phyloP scores from a whole-genome alignment of 2,113 vertebrate genomes.

The Camelus bactrianus region DNA sequence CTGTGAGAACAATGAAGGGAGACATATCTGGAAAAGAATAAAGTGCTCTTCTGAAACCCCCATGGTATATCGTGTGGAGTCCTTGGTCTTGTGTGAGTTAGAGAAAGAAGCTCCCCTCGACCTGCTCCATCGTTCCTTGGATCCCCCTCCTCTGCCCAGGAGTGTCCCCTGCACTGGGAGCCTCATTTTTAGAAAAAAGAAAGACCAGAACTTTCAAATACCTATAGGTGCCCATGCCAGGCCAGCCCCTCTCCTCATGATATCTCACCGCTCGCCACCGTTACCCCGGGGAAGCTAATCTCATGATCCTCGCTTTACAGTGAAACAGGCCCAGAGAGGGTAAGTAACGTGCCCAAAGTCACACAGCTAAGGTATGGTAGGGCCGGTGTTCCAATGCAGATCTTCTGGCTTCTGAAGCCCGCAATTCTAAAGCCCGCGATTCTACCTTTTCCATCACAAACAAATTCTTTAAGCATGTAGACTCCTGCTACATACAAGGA shows the following conservation, averaged over 20 bases:
- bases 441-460: not conserved
- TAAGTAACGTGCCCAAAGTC: not conserved
- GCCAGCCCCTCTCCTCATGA: not conserved
- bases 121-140: not conserved
- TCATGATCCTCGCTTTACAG: not conserved
- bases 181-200: not conserved
- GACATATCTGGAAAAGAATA: not conserved
- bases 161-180: not conserved
- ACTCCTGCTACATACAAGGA: not conserved
- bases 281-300: fast-evolving
- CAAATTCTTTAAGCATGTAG: not conserved
- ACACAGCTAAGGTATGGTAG: not conserved
- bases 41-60: not conserved
- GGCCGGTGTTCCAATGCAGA: fast-evolving
- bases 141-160: not conserved
- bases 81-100: not conserved
- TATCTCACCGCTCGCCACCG: not conserved
- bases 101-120: not conserved
- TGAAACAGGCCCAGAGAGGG: not conserved
- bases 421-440: not conserved
- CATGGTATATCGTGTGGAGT: not conserved
- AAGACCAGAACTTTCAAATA: not conserved
- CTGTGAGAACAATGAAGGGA: not conserved
- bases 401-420: not conserved
- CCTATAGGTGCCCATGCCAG: too few species aligned